A percentile compares a stretch with the other conserved stretches of the same genome.
These are phyloP conservation scores for Mormyrus proboscirostris DNA, from an alignment of 2,797 vertebrate genomes.

Conservation along the genomic window DNA sequence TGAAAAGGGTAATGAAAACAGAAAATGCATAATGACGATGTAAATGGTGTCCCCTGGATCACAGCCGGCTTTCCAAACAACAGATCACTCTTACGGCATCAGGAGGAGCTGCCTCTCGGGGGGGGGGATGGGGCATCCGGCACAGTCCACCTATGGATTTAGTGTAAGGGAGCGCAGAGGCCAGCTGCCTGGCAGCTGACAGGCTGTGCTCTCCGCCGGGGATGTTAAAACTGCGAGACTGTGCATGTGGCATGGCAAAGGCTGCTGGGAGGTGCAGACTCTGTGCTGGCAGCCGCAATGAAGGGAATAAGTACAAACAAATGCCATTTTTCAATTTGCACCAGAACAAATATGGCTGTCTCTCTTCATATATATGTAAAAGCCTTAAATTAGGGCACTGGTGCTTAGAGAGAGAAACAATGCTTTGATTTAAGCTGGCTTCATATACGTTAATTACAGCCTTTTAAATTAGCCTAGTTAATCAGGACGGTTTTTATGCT, in stretches of 20 bases:
- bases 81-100: neutral
- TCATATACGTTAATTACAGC: neutral
- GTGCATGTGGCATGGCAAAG: neutral
- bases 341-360: neutral
- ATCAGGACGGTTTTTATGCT: constrained; percentile 50
- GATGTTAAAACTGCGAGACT: neutral
- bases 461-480: constrained; percentile 38
- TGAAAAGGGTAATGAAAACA: constrained; percentile 48
- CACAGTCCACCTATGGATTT: neutral
- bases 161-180: neutral
- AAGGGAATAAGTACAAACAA: constrained; percentile 32
- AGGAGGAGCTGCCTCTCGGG: neutral
- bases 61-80: neutral
- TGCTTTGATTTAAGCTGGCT: neutral
- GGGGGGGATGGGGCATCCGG: neutral
- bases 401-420: neutral
- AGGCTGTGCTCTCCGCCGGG: neutral
- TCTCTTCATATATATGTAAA: neutral
- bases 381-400: neutral
- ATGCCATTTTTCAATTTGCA: constrained; percentile 27
- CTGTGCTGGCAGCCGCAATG: constrained; percentile 31
- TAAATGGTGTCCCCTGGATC: neutral
- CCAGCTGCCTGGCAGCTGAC: neutral
- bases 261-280: too few species aligned
- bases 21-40: constrained; percentile 60